These are phyloP conservation scores for Nomada ruficornis DNA, from an alignment of 2,888 invertebrate genomes.

Conservation along the genomic window DNA sequence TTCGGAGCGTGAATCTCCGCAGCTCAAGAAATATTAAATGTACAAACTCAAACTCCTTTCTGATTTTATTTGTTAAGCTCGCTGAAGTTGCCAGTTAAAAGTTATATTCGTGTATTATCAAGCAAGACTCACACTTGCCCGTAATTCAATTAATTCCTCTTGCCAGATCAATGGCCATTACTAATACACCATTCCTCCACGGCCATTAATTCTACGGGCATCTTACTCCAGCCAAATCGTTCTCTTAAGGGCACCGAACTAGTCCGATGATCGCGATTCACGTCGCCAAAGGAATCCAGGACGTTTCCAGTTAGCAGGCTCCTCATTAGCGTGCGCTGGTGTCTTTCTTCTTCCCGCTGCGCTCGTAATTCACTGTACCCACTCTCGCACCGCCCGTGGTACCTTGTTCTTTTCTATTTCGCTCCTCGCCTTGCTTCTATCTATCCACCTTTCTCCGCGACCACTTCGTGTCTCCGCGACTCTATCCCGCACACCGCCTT, in stretches of 20 bases:
- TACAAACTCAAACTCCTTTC: no score
- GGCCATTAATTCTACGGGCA: no score
- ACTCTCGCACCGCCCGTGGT: constrained; percentile 52
- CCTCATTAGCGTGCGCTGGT: constrained; percentile 62
- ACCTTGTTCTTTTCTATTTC: constrained; percentile 50
- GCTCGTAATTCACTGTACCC: constrained; percentile 56
- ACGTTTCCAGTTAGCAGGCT: constrained; percentile 40
- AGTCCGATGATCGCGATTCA: constrained; percentile 21
- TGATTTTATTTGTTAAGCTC: no score
- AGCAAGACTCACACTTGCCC: no score
- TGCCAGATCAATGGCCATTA: no score
- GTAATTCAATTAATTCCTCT: no score
- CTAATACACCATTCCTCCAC: no score
- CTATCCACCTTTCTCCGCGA: constrained; percentile 34
- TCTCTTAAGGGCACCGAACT: not conserved
- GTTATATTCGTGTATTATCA: no score
- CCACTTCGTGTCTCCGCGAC: not conserved
- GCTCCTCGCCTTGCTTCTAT: constrained; percentile 54
- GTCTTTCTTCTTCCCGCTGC: constrained; percentile 61
- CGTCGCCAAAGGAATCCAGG: constrained; percentile 4
- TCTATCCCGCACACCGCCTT: constrained; percentile 13
- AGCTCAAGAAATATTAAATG: no score
- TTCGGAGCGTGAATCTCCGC: no score
- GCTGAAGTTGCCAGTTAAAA: no score
- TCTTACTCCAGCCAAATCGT: not conserved